phyloP scores from a whole-genome alignment of 2,888 invertebrate species.

The Dryomyza anilis region DNA sequence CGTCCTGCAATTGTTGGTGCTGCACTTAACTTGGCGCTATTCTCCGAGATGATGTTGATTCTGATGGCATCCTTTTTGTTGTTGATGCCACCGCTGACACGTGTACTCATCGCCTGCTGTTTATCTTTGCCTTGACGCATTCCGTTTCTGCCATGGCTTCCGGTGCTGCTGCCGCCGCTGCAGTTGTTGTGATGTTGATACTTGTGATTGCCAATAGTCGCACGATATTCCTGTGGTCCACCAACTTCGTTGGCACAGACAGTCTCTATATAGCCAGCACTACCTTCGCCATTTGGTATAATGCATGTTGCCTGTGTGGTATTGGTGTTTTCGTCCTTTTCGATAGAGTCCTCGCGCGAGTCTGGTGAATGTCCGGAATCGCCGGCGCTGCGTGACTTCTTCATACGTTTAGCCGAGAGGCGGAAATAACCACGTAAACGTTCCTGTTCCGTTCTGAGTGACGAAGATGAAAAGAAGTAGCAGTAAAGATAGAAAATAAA shows the following conservation, averaged over 20 bases:
- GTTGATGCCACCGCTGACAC: background rate
- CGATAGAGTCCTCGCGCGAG: conserved; percentile 56
- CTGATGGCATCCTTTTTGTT: conserved; percentile 29
- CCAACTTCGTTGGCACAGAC: no score
- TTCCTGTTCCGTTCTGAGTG: conserved; percentile 64
- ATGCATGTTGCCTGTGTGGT: conserved; percentile 52
- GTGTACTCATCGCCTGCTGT: conserved; percentile 1
- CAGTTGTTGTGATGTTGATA: conserved; percentile 11
- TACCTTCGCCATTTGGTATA: conserved; percentile 38
- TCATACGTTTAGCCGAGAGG: conserved; percentile 61
- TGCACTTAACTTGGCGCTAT: conserved; percentile 6
- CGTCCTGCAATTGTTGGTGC: conserved; percentile 14
- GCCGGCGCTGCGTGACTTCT: conserved; percentile 54
- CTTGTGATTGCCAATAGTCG: background rate
- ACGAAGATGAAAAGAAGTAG: background rate
- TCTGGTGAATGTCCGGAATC: conserved; percentile 42
- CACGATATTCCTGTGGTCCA: no score
- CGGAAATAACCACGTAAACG: conserved; percentile 67
- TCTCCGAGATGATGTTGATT: conserved; percentile 34
- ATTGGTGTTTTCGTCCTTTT: conserved; percentile 54
- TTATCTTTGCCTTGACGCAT: conserved; percentile 13
- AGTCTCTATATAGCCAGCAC: background rate
- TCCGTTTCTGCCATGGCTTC: conserved; percentile 21
- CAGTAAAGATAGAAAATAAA: background rate
- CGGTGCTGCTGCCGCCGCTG: background rate